Base-by-base conservation (phyloP, 2,888 invertebrate genomes). In the Callinectes sapidus region DNA sequence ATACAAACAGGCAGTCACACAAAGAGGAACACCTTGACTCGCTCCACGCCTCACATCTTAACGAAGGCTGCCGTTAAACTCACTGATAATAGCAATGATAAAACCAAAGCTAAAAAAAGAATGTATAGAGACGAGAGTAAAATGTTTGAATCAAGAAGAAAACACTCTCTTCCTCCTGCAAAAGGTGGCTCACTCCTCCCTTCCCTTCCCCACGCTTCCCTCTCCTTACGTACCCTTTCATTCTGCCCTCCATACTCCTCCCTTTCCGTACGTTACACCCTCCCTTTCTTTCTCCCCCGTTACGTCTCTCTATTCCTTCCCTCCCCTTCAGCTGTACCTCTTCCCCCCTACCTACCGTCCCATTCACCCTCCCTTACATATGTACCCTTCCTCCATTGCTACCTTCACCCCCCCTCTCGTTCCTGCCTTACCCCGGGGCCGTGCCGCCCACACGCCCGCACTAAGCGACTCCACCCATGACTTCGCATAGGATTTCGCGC, bases 351-450 rank as follows among this genome's bases (percentile, higher is more conserved):
- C 35, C 35, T 81, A 81, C 35, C 81, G 32, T 35, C 35, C 18
- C 35, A 81, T 81, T 81, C 81, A 81, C 81, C 81, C 81, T 16
- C 81, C 81, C 81, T 81, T 16, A 81, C 81, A 81, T 81, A 81
- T 35, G 81, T 81, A 81, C 81, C 81, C 81, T 81, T n/a, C 81
- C 81, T 81, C 81, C 32, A 81, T 32, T 81, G 35, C 81, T 81
- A 81, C 35, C 81, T 16, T 16, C 81, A 81, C 16, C 81, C 71
- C 71, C 28, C 71, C 71, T 14, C 28, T 28, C 28, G 32, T 32
- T n/a, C 81, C 81, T 35, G 35, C 35, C 81, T 2, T 81, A 16
- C 81, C 81, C 81, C 81, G 32, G 71, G 28, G 28, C 81, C 18
- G 16, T 13, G 81, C 81, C 81, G 81, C 81, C 81, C 81, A 81